Base-by-base conservation (phyloP, 2,888 invertebrate genomes). In the Spilosoma lubricipeda region DNA sequence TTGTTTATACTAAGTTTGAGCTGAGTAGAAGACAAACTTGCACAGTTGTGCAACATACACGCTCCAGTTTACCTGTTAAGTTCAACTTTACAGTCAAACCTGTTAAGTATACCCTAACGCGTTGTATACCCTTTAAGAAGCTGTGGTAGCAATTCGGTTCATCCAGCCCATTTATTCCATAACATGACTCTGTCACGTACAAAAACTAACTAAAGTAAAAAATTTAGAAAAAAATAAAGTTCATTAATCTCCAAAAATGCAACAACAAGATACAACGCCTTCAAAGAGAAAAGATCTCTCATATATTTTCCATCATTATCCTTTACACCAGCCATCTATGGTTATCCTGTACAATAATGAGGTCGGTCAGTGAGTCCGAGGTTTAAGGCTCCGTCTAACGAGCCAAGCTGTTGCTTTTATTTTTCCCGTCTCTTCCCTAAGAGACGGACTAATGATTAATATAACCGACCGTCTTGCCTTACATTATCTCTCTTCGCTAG, bases 351-450 rank as follows among this genome's bases (percentile, higher is more conserved):
- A n/a, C 73, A 74, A 45, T 82, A 82, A 82, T 82, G 83, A 81
- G 77, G 70, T 75, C 81, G 64, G 77, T 79, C 77, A 78, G 82
- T 82, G 82, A 81, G 81, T 71, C 75, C 77, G 42, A 20, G 67
- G 79, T 76, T 79, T 82, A 82, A 77, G 73, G 74, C 63, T 56
- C 70, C 70, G 77, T 80, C 80, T 80, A 77, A 82, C 76, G 83
- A 82, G 27, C 69, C 76, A 81, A 80, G 81, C 83, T 83, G 82
- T 83, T 80, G 80, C 75, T 70, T 71, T 83, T 83, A 83, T 81
- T 83, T 77, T 80, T 64, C 69, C 74, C 78, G 73, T 76, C 75
- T 78, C 74, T 74, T 79, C 69, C 71, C 45, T 67, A 45, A 72
- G 59, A 76, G 78, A 80, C 74, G 63, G 77, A 74, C 77, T 77